These are phyloP conservation scores for Helicoverpa armigera DNA, from an alignment of 1,140 invertebrate genomes.

Conservation along the genomic window DNA sequence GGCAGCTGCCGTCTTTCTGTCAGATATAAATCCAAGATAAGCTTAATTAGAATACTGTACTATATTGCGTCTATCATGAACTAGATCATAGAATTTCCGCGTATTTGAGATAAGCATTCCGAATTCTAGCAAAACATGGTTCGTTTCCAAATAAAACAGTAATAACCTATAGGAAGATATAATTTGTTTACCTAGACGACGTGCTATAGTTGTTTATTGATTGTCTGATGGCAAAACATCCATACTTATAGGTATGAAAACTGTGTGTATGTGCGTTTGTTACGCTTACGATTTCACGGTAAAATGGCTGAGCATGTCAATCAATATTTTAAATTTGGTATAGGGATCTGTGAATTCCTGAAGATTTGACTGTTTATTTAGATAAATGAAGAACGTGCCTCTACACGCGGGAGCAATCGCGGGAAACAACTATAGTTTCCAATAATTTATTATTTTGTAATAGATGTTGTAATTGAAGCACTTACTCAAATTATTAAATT, in stretches of 20 bases:
- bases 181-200: neutral
- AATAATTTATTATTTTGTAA: too few relatives aligned
- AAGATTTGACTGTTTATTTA: too few relatives aligned
- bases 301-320: neutral
- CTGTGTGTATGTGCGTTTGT: neutral
- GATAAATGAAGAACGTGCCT: too few relatives aligned
- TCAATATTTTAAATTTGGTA: neutral
- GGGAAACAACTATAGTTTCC: too few relatives aligned
- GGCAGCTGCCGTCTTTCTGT: conserved; percentile 38
- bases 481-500: too few relatives aligned
- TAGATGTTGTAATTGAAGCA: too few relatives aligned
- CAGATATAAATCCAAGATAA: conserved; percentile 33
- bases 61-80: conserved; percentile 19
- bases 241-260: too few relatives aligned
- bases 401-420: too few relatives aligned
- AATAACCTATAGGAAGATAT: neutral
- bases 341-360: neutral
- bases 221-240: too few relatives aligned
- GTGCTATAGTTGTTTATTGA: neutral
- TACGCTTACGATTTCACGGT: neutral
- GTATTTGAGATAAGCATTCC: neutral
- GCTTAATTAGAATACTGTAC: conserved; percentile 39
- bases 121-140: neutral
- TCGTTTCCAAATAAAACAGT: neutral
- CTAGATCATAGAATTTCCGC: conserved; percentile 12